These are phyloP conservation scores for Arge pagana DNA, from an alignment of 2,888 invertebrate species.

Conservation along the genomic window DNA sequence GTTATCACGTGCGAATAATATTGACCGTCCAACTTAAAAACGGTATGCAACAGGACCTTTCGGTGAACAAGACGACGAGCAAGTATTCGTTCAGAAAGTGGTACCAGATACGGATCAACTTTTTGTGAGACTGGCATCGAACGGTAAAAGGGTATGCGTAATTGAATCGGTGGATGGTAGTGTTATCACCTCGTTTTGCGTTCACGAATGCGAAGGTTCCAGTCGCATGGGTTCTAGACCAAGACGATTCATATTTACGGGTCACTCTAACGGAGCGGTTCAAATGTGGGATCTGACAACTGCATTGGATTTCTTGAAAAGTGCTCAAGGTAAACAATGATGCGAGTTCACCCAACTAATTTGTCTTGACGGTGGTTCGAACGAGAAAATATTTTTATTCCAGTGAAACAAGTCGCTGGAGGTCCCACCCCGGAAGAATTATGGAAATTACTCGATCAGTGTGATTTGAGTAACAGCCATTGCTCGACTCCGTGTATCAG, in stretches of 20 bases:
- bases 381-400: slow-evolving; percentile 28
- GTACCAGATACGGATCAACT: slow-evolving; percentile 96
- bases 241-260: slow-evolving; percentile 86
- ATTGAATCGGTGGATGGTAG: slow-evolving; percentile 94
- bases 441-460: slow-evolving; percentile 88
- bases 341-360: too few species aligned
- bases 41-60: slow-evolving; percentile 74
- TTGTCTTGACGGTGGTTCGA: neutral
- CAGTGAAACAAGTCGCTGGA: slow-evolving; percentile 70
- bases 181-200: slow-evolving; percentile 92
- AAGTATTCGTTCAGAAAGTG: slow-evolving; percentile 97
- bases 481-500: slow-evolving; percentile 81
- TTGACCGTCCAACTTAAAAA: neutral
- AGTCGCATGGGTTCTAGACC: slow-evolving; percentile 89
- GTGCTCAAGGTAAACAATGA: slow-evolving; percentile 59
- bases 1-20: neutral
- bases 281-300: slow-evolving; percentile 99
- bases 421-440: slow-evolving; percentile 94
- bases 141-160: slow-evolving; percentile 93
- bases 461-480: slow-evolving; percentile 84
- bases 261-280: slow-evolving; percentile 89
- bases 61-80: slow-evolving; percentile 97
- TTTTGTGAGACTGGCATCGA: slow-evolving; percentile 92
- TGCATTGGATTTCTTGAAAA: slow-evolving; percentile 77
- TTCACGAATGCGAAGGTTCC: slow-evolving; percentile 97